phyloP scores from a whole-genome alignment of 2,113 vertebrate genomes.

The Myocastor coypus region DNA sequence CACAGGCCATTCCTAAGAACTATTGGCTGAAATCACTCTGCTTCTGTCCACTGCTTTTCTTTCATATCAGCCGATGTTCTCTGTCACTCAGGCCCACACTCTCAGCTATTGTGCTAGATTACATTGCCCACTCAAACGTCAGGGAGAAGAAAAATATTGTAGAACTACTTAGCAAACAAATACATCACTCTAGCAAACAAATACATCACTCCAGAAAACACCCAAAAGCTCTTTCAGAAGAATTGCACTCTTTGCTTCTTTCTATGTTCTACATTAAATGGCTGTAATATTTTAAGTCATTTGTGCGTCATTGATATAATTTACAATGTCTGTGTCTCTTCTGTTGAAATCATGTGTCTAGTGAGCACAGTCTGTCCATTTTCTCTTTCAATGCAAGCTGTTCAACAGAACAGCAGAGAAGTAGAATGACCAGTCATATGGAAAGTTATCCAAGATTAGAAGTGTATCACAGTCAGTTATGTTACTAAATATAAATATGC shows the following conservation, averaged over 20 bases:
- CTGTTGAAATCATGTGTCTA: not conserved
- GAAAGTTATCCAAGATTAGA: not conserved
- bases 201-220: not conserved
- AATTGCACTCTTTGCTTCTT: not conserved
- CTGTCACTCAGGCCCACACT: not conserved
- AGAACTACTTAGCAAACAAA: not conserved
- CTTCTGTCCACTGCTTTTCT: not conserved
- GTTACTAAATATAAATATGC: constrained; percentile 29
- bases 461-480: not conserved
- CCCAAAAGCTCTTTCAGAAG: not conserved
- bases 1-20: not conserved
- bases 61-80: not conserved
- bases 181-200: not conserved
- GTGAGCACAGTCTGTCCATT: not conserved
- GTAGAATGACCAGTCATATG: not conserved
- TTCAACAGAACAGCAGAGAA: constrained; percentile 20
- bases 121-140: not conserved
- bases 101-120: not conserved
- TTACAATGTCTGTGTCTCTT: not conserved
- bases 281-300: not conserved
- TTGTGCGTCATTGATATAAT: not conserved
- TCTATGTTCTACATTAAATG: not conserved
- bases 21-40: not conserved
- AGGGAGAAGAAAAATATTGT: not conserved
- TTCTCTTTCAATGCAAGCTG: not conserved